A percentile compares a stretch with the other conserved stretches of the same genome.
phyloP scores from a whole-genome alignment of 2,113 vertebrate genomes.

The Stigmatopora nigra region DNA sequence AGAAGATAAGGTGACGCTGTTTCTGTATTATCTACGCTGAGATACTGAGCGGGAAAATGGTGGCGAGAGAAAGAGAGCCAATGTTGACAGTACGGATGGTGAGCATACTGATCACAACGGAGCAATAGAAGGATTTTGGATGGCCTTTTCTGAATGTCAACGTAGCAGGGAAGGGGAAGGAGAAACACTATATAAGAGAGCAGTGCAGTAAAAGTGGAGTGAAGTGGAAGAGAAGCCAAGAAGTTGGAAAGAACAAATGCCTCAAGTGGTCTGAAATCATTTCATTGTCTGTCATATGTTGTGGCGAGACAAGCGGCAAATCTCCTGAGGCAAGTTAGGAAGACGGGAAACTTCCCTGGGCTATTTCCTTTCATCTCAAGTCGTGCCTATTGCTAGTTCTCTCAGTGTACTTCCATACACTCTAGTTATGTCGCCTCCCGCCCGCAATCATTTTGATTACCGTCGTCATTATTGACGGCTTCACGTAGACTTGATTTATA shows the following conservation, averaged over 20 bases:
- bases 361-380: conserved; percentile 49
- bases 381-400: conserved; percentile 29
- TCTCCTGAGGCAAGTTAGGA: conserved; percentile 43
- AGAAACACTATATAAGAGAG: neutral
- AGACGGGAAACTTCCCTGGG: conserved; percentile 42
- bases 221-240: conserved; percentile 20
- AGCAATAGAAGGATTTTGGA: neutral
- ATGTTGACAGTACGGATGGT: conserved; percentile 46
- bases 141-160: conserved; percentile 28
- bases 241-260: conserved; percentile 39
- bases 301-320: conserved; percentile 31
- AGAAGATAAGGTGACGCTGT: conserved; percentile 60
- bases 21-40: conserved; percentile 54
- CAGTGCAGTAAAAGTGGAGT: conserved; percentile 1
- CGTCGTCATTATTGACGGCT: conserved; percentile 12
- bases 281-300: conserved; percentile 41
- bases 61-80: conserved; percentile 24
- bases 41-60: conserved; percentile 56
- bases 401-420: conserved; percentile 27
- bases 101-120: conserved; percentile 28
- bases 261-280: conserved; percentile 38
- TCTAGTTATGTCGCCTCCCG: neutral
- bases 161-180: neutral
- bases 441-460: conserved; percentile 3
- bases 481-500: neutral